phyloP scores from a whole-genome alignment of 2,113 vertebrate species.

The Anarrhichthys ocellatus region DNA sequence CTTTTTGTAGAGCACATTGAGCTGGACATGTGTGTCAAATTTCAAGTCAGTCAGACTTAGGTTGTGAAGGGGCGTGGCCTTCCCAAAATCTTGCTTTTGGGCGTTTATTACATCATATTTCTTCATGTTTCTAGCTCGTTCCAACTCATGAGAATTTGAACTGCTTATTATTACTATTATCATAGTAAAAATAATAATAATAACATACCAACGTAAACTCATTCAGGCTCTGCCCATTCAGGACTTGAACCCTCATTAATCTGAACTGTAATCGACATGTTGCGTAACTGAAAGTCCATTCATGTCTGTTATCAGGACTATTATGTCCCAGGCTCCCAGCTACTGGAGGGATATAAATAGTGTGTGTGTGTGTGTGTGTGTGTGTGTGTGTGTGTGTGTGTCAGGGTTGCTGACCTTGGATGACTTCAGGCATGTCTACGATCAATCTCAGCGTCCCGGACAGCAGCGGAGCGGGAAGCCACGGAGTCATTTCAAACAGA shows the following conservation, averaged over 20 bases:
- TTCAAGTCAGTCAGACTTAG: no score
- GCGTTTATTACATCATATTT: no score
- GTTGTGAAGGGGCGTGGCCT: no score
- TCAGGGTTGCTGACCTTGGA: conserved; percentile 90
- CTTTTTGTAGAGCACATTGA: no score
- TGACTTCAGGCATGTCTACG: conserved; percentile 90
- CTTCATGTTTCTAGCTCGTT: no score
- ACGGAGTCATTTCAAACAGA: conserved; percentile 87
- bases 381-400: background rate
- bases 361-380: conserved; percentile 5
- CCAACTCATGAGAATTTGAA: no score
- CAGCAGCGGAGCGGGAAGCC: conserved; percentile 82
- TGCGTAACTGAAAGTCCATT: background rate
- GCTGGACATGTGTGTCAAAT: no score
- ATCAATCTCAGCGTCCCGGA: conserved; percentile 88
- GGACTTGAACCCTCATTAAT: background rate
- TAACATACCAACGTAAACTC: no score
- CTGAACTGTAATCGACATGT: background rate
- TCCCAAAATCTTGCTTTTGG: no score
- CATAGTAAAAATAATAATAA: no score
- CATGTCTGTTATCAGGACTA: background rate
- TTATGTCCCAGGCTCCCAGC: background rate
- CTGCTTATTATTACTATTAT: no score
- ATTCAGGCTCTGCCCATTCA: no score
- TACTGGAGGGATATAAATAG: background rate